Evolutionary conservation across 2,888 invertebrate species (phyloP).

Genomic region (Pachymerium ferrugineum): DNA sequence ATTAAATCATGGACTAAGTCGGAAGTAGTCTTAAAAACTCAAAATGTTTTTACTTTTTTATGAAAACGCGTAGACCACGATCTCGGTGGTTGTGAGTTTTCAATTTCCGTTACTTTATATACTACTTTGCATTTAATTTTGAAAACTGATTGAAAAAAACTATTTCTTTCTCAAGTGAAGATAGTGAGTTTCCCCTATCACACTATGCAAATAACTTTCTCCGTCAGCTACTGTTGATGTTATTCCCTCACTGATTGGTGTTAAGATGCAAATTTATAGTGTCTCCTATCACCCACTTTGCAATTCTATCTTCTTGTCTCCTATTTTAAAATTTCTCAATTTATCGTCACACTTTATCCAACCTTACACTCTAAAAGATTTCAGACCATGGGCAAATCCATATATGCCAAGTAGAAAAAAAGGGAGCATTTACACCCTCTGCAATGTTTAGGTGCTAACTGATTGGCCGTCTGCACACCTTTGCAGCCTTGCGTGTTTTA

Average conservation of each 20-base stretch:
- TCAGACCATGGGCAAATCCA: too few relatives aligned
- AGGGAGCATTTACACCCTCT: too few relatives aligned
- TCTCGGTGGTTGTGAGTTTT: background rate
- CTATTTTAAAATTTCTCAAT: constrained; percentile 19
- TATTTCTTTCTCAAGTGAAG: constrained; percentile 20
- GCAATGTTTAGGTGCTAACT: too few relatives aligned
- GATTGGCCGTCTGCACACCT: too few relatives aligned
- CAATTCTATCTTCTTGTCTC: constrained; percentile 24
- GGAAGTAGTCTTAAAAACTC: too few relatives aligned
- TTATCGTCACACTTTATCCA: constrained; percentile 17
- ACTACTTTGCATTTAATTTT: constrained; percentile 22
- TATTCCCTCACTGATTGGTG: constrained; percentile 22
- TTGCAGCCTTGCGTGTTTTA: too few relatives aligned
- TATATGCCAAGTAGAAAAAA: too few relatives aligned
- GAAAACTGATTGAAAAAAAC: constrained; percentile 25
- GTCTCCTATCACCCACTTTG: constrained; percentile 27
- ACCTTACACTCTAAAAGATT: too few relatives aligned
- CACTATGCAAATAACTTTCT: constrained; percentile 27
- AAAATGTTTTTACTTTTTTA: too few relatives aligned
- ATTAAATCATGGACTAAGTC: too few relatives aligned
- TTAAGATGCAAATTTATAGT: constrained; percentile 22
- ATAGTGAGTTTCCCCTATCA: constrained; percentile 24
- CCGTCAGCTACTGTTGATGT: constrained; percentile 27
- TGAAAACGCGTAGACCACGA: too few relatives aligned
- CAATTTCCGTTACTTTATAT: background rate